Base-by-base conservation (phyloP, 2,797 vertebrate species). In the Discoglossus pictus region DNA sequence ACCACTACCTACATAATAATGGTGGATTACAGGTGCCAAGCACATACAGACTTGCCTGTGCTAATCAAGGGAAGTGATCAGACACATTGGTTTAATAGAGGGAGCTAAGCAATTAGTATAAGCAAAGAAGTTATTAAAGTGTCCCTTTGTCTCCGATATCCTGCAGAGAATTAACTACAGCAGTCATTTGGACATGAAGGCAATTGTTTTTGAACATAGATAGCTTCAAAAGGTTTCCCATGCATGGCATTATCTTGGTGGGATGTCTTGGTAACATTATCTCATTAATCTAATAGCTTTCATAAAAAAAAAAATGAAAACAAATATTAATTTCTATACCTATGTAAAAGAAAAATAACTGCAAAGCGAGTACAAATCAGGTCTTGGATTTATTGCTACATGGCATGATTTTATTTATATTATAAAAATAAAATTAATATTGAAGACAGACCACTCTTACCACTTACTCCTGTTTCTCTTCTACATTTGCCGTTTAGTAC, bases 291-390 rank as follows among this genome's bases (percentile, higher is more conserved):
- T 64, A 39, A 1, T 1, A 7, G 31, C 58, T 63, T 34, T 50
- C 34, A 50, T 66, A 74, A 43, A 39, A 61, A 51, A 51, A 25
- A 9, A 40, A 68, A 74, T 53, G 31, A 58, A 36, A n/a, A n/a
- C n/a, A n/a, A n/a, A n/a, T n/a, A n/a, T n/a, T 44, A 38, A 8
- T n/a, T 13, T 74, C 40, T 34, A 40, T 43, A 43, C 43, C 31
- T 53, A 6, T 38, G 10, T 38, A 58, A 21, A 13, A 15, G 48
- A 46, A 62, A n/a, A 10, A 73, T 53, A 63, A 68, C 58, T 68
- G 31, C 50, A 39, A 7, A n/a, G n/a, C 51, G 18, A 46, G 10
- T 10, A 63, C n/a, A 63, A 63, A 39, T 39, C 9, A 46, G 46
- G 44, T 36, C 53, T 62, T 58, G 58, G 13, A 46, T 17, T 20